These are phyloP conservation scores for Hippolais icterina DNA, from an alignment of 2,113 vertebrate genomes.

Conservation along the genomic window DNA sequence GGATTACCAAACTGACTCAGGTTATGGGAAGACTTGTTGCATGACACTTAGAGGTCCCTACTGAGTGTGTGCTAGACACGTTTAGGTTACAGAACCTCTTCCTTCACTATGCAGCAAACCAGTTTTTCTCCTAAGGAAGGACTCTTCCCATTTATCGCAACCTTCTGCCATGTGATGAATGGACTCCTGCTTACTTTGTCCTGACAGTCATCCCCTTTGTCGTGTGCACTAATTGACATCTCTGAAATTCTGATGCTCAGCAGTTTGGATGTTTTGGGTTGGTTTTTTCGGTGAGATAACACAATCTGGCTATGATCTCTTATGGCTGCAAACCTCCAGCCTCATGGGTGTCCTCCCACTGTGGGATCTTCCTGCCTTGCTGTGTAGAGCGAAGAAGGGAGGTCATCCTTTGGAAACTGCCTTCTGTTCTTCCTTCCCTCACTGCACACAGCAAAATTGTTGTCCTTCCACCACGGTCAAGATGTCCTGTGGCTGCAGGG, in stretches of 20 bases:
- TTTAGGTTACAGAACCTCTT: neutral
- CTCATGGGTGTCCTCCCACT: neutral
- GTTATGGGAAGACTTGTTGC: neutral
- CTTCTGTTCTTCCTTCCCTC: neutral
- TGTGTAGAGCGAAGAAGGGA: neutral
- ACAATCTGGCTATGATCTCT: neutral
- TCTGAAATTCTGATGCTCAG: neutral
- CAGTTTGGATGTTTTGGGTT: neutral
- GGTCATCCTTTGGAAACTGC: neutral
- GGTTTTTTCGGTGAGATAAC: neutral
- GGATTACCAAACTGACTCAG: conserved; percentile 5
- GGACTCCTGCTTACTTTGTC: neutral
- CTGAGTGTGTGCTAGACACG: neutral
- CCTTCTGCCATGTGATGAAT: neutral
- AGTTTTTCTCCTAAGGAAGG: neutral
- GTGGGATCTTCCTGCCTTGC: neutral
- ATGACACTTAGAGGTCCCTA: neutral
- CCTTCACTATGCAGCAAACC: neutral
- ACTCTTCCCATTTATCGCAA: neutral
- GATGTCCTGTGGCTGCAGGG: neutral
- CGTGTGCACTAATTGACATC: neutral
- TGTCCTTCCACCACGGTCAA: neutral
- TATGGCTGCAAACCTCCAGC: neutral
- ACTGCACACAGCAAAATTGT: neutral
- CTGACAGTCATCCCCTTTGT: neutral